Evolutionary conservation across 1,140 invertebrate species (phyloP), one percentile per base, ranked within the genome.

Genomic region (Leptinotarsa texana): DNA sequence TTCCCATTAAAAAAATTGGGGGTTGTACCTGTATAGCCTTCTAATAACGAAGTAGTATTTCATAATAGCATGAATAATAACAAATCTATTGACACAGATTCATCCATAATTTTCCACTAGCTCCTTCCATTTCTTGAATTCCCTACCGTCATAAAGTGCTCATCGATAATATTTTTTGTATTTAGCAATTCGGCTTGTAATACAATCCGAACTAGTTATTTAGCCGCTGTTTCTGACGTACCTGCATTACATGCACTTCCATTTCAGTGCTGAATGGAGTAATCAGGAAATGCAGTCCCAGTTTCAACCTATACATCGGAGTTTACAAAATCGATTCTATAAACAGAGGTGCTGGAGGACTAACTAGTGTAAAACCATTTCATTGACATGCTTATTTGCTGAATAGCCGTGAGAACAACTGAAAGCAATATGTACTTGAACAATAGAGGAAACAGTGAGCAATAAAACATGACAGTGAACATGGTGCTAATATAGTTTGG

Each of bases 281-380:
- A 65, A 65, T 18, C 27, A 65, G n/a, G 63, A 24, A 21, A 65
- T 65, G 15, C 21, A 15, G 15, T 17, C 15, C 21, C 21, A 11
- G 63, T 24, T 24, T 8, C 63, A 65, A 65, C 21, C 17, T 22
- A 22, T 27, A 22, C 63, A 24, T 66, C 63, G 22, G 6, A 66
- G 63, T 66, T 66, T 66, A 66, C 63, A 24, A 11, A 17, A 66
- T 66, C 63, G 63, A 66, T 66, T 66, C 4, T 8, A 66, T 66
- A 66, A 66, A 66, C 63, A 66, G 0, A 22, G 63, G 63, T 17
- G 15, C 15, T 57, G n/a, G 4, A 15, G 17, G 15, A 57, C 15
- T 15, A n/a, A 17, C 15, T n/a, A 57, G 3, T 57, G 51, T 57
- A 57, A 57, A 57, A 17, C 51, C 51, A 15, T 57, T 57, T 42